Evolutionary conservation across 2,113 vertebrate genomes (phyloP).

Genomic region (Panthera uncia): DNA sequence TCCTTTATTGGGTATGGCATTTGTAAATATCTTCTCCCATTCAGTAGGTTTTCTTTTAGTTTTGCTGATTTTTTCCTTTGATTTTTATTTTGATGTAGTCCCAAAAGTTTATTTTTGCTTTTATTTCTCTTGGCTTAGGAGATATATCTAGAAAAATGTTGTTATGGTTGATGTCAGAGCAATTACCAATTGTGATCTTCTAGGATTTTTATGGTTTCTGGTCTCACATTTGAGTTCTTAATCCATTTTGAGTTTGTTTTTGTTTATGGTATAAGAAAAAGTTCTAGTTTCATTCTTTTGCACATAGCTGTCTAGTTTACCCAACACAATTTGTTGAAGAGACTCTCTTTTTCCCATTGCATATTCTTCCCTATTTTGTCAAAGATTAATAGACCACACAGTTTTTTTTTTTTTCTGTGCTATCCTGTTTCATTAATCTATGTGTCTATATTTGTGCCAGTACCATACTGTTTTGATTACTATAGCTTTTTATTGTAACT

Average conservation of each 20-base stretch:
- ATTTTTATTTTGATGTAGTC: not conserved
- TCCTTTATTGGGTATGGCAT: not conserved
- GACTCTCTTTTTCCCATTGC: not conserved
- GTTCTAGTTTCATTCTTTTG: not conserved
- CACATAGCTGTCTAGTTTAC: not conserved
- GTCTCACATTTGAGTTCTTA: not conserved
- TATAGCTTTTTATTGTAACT: not conserved
- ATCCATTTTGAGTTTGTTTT: not conserved
- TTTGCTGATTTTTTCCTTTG: not conserved
- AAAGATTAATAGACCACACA: not conserved
- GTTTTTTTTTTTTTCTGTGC: not conserved
- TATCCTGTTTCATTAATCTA: not conserved
- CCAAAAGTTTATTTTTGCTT: too few relatives aligned
- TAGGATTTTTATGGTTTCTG: not conserved
- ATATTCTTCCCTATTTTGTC: not conserved
- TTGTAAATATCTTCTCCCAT: not conserved
- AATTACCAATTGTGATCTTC: not conserved
- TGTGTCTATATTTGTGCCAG: not conserved
- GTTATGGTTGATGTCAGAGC: not conserved
- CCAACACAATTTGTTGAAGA: too few relatives aligned
- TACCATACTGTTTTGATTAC: not conserved
- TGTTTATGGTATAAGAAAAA: not conserved
- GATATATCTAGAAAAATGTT: not conserved
- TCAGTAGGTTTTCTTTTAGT: not conserved
- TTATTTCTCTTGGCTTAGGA: too few relatives aligned